Percentiles rank a stretch among this genome's conserved stretches.
Evolutionary conservation across 92 coral and sea anemone species (phyloP).

Genomic region (Zoanthus solanderi): DNA sequence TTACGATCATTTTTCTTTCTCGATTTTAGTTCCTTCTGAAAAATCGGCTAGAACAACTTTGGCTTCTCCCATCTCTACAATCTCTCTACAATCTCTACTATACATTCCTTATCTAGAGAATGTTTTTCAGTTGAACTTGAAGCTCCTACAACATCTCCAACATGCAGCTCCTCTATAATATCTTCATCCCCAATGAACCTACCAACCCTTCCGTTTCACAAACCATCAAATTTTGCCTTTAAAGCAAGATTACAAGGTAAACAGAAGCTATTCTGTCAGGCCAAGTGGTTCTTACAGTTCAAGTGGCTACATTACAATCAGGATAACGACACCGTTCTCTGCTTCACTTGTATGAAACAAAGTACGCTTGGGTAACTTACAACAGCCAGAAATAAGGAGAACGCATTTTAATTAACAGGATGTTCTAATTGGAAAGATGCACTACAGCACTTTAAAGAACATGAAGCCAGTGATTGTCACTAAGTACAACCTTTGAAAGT

Average conservation of each 20-base stretch:
- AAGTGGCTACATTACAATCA: not conserved
- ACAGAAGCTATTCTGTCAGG: too few relatives aligned
- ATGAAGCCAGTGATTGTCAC: too few relatives aligned
- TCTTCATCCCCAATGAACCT: constrained; percentile 23
- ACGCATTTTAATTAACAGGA: too few relatives aligned
- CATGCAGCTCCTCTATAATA: constrained; percentile 13
- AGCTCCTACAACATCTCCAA: constrained; percentile 24
- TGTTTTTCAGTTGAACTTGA: constrained; percentile 8
- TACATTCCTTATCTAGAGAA: constrained; percentile 15
- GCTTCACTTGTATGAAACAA: constrained; percentile 1
- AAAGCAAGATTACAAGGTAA: too few relatives aligned
- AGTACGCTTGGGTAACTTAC: not conserved
- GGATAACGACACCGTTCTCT: not conserved
- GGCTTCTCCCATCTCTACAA: too few relatives aligned
- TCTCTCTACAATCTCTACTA: constrained; percentile 1
- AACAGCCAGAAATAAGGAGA: not conserved
- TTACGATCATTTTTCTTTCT: too few relatives aligned
- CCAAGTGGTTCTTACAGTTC: too few relatives aligned
- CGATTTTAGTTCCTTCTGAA: too few relatives aligned
- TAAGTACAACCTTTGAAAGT: too few relatives aligned
- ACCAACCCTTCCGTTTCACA: constrained; percentile 21
- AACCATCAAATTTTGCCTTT: not conserved
- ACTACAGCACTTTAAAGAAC: too few relatives aligned
- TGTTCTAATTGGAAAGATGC: too few relatives aligned
- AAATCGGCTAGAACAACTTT: too few relatives aligned